Conservation (phyloP, 2,888 invertebrate species). For the Drosophila nigricruria region DNA sequence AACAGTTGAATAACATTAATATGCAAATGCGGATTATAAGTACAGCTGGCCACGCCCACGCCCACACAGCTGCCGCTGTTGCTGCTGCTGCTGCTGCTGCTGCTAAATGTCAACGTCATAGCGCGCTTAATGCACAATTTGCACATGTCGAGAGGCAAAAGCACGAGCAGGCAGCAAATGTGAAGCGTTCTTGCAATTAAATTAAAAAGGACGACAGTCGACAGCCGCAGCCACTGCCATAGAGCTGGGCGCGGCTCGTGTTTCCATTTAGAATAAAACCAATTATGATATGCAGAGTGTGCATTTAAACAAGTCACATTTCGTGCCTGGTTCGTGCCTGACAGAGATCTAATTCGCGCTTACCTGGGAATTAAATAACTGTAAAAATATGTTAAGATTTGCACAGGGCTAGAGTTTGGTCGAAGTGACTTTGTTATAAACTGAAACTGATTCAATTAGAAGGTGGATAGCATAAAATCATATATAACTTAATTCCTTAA, state of each 20-base stretch:
- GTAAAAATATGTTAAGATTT: not conserved
- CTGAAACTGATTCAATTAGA: no score
- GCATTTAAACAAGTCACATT: not conserved
- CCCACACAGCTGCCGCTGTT: not conserved
- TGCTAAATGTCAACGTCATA: conserved; percentile 29
- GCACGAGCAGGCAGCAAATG: conserved; percentile 17
- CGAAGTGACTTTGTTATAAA: not conserved
- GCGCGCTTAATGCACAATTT: conserved; percentile 36
- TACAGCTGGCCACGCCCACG: not conserved
- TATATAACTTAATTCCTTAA: no score
- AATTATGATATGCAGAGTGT: not conserved
- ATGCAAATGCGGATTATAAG: conserved; percentile 54
- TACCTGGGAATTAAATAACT: not conserved
- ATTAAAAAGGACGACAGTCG: conserved; percentile 46
- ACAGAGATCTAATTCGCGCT: not conserved
- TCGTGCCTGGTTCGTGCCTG: not conserved
- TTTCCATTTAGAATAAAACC: conserved; percentile 2
- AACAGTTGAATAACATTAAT: conserved; percentile 40
- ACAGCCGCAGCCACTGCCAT: not conserved
- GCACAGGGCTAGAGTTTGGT: not conserved
- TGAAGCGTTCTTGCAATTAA: conserved; percentile 49
- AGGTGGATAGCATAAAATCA: no score
- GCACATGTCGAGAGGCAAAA: conserved; percentile 25
- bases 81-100: not conserved
- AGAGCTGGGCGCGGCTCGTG: conserved; percentile 1